phyloP scores from a whole-genome alignment of 2,113 vertebrate genomes.

The Pituophis catenifer region DNA sequence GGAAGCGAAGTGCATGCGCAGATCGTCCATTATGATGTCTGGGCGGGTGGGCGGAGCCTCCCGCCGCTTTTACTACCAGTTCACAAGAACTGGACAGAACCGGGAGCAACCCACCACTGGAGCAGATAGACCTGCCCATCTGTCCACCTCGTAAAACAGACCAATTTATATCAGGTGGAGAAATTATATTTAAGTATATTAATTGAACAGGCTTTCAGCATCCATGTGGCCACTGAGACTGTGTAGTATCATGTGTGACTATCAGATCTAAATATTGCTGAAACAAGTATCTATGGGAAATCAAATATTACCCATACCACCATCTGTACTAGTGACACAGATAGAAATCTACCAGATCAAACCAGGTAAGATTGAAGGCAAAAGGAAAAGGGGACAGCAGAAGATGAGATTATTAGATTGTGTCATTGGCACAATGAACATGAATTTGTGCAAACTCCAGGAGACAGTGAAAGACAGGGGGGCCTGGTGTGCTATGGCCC shows the following conservation, averaged over 20 bases:
- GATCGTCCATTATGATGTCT: too few species aligned
- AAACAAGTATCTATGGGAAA: conserved; percentile 30
- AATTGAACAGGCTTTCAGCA: conserved; percentile 28
- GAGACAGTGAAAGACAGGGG: neutral
- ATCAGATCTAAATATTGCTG: neutral
- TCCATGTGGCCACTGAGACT: conserved; percentile 29
- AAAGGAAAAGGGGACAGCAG: neutral
- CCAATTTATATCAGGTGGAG: conserved; percentile 67
- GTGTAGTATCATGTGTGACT: too few species aligned
- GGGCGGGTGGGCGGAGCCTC: too few species aligned
- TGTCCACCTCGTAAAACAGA: neutral
- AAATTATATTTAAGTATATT: conserved; percentile 48
- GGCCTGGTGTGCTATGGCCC: neutral
- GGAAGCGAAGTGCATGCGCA: too few species aligned
- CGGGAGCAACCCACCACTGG: neutral
- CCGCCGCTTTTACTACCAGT: too few species aligned
- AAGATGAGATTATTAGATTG: neutral
- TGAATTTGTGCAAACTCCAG: too few species aligned
- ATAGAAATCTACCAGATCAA: neutral
- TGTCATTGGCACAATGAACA: neutral
- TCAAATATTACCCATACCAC: neutral
- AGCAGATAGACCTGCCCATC: neutral
- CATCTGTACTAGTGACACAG: neutral
- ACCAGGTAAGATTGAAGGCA: neutral
- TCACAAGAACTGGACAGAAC: too few species aligned